Conservation (phyloP, 37 sponge, comb jelly and placozoan genomes). For the Oscarella lobularis region DNA sequence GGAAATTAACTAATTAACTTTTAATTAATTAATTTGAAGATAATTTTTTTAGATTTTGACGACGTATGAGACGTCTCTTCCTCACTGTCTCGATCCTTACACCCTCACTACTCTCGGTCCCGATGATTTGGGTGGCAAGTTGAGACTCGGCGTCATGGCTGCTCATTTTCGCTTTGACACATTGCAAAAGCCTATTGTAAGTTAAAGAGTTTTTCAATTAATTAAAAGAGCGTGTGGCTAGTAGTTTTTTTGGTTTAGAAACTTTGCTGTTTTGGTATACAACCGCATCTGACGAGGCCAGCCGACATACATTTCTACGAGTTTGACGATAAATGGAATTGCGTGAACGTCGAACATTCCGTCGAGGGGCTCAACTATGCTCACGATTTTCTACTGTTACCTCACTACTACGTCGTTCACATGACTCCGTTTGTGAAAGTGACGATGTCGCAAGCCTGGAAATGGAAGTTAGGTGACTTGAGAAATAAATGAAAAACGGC, state of each 20-base stretch:
- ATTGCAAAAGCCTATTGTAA: constrained; percentile 30
- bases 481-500: not conserved
- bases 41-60: constrained; percentile 34
- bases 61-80: constrained; percentile 65
- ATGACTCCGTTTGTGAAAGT: constrained; percentile 70
- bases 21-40: not conserved
- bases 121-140: constrained; percentile 43
- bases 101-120: constrained; percentile 56
- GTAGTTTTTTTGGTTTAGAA: constrained; percentile 14
- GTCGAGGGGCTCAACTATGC: constrained; percentile 77
- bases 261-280: constrained; percentile 49
- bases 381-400: constrained; percentile 72
- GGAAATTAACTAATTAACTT: not conserved
- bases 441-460: not conserved
- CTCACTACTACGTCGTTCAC: constrained; percentile 75
- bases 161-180: constrained; percentile 80
- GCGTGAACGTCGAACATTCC: constrained; percentile 30
- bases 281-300: constrained; percentile 17
- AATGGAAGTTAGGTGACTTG: not conserved
- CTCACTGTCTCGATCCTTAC: constrained; percentile 68
- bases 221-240: not conserved
- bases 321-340: constrained; percentile 53
- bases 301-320: constrained; percentile 53
- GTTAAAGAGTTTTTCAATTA: no score
- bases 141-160: constrained; percentile 40